phyloP scores from a whole-genome alignment of 2,797 vertebrate species.

The Acanthurus leucopareius region DNA sequence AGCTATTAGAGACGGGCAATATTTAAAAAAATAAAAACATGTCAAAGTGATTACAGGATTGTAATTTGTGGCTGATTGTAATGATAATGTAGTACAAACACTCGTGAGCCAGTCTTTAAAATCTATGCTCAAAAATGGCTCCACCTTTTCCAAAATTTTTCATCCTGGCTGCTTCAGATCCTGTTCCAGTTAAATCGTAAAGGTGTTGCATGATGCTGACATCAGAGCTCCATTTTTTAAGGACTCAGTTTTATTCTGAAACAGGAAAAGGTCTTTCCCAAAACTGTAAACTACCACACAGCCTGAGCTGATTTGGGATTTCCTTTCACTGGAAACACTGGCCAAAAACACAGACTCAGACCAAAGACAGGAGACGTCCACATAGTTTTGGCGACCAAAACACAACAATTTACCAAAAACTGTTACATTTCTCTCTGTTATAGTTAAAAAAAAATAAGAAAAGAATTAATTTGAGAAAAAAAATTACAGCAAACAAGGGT shows the following conservation, averaged over 20 bases:
- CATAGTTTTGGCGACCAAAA: background rate
- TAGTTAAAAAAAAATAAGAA: background rate
- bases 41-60: background rate
- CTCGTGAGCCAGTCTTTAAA: too few relatives aligned
- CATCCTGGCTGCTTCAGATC: background rate
- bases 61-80: background rate
- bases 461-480: background rate
- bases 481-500: background rate
- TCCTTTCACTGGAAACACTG: background rate
- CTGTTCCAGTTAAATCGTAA: constrained; percentile 2
- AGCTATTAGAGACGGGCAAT: too few relatives aligned
- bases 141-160: background rate
- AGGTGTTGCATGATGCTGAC: background rate
- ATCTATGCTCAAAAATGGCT: too few relatives aligned
- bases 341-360: background rate
- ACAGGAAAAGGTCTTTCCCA: too few relatives aligned
- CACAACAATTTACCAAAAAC: background rate
- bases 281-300: too few relatives aligned
- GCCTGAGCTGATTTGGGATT: background rate
- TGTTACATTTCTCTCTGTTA: background rate
- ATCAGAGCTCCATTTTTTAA: background rate
- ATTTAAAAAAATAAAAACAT: too few relatives aligned
- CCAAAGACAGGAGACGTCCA: background rate
- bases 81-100: background rate
- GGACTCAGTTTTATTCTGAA: background rate